Evolutionary conservation across 2,113 vertebrate species (phyloP).

Genomic region (Bucco capensis): DNA sequence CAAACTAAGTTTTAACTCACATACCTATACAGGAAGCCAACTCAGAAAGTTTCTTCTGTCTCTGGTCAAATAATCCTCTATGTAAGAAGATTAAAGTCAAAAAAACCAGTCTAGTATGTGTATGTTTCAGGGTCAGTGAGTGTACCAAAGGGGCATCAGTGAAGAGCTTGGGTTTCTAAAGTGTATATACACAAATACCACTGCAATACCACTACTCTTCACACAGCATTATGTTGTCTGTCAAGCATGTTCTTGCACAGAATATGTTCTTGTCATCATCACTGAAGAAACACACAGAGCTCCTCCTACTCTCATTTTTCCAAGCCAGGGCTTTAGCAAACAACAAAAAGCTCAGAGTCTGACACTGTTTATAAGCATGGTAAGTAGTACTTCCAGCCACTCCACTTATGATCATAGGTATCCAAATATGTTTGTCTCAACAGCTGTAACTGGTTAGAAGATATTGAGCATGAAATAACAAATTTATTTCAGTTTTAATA

Average conservation of each 20-base stretch:
- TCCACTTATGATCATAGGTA: background rate
- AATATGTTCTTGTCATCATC: background rate
- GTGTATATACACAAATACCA: background rate
- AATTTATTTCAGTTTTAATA: background rate
- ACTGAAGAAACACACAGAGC: background rate
- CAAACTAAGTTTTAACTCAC: conserved; percentile 7
- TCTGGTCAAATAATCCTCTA: background rate
- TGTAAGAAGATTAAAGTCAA: background rate
- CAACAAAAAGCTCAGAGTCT: background rate
- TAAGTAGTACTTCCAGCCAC: background rate
- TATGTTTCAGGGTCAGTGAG: background rate
- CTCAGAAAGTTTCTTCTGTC: background rate
- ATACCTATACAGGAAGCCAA: background rate
- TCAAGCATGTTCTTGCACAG: background rate
- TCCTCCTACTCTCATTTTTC: background rate
- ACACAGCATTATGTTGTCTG: background rate
- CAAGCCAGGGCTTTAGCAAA: background rate
- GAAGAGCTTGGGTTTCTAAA: background rate
- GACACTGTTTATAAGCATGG: background rate
- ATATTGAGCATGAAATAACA: background rate
- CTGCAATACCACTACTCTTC: background rate
- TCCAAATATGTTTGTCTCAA: background rate
- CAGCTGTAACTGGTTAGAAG: background rate
- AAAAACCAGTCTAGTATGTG: background rate
- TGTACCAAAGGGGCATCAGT: background rate